phyloP scores from a whole-genome alignment of 1,140 invertebrate genomes.

The Heliconius congener region DNA sequence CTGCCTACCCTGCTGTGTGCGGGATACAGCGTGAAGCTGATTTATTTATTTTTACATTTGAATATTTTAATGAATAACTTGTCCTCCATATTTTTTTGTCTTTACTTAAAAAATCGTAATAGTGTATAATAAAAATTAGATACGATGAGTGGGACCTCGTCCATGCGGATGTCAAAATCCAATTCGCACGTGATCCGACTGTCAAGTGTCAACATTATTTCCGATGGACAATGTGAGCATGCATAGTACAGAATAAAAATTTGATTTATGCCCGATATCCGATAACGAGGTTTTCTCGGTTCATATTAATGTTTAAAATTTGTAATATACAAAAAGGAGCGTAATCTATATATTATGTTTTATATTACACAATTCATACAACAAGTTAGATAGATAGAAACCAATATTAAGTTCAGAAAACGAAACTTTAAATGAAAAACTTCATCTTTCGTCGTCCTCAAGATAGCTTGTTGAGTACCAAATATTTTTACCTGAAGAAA shows the following conservation, averaged over 20 bases:
- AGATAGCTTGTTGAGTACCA: no score
- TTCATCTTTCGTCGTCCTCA: no score
- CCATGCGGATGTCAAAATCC: conserved; percentile 34
- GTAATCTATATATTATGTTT: no score
- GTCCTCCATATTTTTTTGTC: neutral
- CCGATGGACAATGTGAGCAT: conserved; percentile 21
- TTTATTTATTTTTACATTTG: neutral
- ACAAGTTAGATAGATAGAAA: no score
- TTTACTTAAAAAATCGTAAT: neutral
- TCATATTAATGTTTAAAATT: neutral
- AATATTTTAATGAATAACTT: neutral
- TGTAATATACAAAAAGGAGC: no score
- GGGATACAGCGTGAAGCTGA: no score
- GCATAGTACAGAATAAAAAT: conserved; percentile 22
- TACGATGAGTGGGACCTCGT: conserved; percentile 32
- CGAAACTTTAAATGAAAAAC: no score
- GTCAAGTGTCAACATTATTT: conserved; percentile 30
- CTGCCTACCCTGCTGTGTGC: no score
- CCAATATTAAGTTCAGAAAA: no score
- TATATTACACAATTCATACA: no score
- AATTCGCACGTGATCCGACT: conserved; percentile 33
- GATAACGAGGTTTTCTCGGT: neutral
- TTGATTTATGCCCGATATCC: conserved; percentile 1
- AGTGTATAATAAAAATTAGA: conserved; percentile 12
- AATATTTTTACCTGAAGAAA: neutral